Evolutionary conservation across 2,113 vertebrate genomes (phyloP).

Genomic region (Zosterops japonicus): DNA sequence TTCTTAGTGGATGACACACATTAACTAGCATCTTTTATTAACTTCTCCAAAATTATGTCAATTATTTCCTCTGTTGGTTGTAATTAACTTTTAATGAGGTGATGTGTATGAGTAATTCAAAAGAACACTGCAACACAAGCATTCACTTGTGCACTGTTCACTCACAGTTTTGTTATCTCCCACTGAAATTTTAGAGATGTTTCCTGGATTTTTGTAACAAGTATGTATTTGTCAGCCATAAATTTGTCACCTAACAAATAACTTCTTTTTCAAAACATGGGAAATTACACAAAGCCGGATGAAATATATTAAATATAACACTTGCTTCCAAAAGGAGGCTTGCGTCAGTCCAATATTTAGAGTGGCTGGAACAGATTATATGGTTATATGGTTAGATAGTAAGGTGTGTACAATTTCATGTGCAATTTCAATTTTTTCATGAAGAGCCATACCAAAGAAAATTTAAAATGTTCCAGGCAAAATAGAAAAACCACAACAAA

Average conservation of each 20-base stretch:
- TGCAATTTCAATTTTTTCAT: background rate
- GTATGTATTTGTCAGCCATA: background rate
- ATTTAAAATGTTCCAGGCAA: background rate
- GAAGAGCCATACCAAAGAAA: background rate
- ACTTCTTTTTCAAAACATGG: background rate
- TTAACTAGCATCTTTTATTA: background rate
- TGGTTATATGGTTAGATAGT: background rate
- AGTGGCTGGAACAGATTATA: background rate
- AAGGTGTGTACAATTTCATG: background rate
- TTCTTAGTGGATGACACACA: accelerated
- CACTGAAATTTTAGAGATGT: background rate
- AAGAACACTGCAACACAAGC: background rate
- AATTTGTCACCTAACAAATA: background rate
- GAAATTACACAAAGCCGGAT: background rate
- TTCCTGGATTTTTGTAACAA: background rate
- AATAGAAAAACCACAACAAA: background rate
- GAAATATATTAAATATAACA: background rate
- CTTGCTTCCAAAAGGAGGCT: background rate
- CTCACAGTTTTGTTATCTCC: background rate
- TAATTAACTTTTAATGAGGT: background rate
- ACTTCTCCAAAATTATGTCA: background rate
- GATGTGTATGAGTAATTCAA: background rate
- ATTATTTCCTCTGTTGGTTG: background rate
- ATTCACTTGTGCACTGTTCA: background rate
- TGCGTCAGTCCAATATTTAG: background rate